A percentile compares a stretch with the other conserved stretches of the same genome.
These are phyloP conservation scores for Icerya purchasi DNA, from an alignment of 2,888 invertebrate species.

Conservation along the genomic window DNA sequence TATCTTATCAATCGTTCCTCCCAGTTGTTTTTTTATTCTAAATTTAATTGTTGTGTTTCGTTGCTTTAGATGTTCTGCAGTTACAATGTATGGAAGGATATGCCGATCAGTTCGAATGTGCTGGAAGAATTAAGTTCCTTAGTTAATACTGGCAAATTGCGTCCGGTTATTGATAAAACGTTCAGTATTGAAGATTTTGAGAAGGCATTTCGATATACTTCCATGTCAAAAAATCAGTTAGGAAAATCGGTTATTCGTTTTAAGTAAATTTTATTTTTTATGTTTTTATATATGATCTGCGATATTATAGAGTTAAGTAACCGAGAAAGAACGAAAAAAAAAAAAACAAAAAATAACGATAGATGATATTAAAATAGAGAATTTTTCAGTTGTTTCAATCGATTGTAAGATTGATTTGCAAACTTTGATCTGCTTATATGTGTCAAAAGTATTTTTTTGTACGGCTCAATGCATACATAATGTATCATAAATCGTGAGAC, in stretches of 20 bases:
- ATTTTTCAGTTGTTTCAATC: too few species aligned
- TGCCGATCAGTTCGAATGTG: slow-evolving; percentile 2
- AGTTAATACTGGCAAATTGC: slow-evolving; percentile 10
- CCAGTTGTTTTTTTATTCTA: neutral
- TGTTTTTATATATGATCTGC: too few species aligned
- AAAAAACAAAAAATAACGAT: too few species aligned
- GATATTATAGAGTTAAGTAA: too few species aligned
- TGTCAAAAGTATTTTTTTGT: too few species aligned
- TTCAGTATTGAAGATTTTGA: slow-evolving; percentile 9
- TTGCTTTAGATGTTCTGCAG: slow-evolving; percentile 4
- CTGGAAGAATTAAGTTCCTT: slow-evolving; percentile 8
- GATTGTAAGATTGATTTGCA: too few species aligned
- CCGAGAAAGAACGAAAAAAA: too few species aligned
- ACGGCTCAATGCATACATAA: too few species aligned
- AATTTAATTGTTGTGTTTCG: neutral
- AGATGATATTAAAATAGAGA: too few species aligned
- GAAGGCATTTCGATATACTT: slow-evolving; percentile 9
- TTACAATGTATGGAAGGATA: slow-evolving; percentile 7
- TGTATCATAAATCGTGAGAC: too few species aligned
- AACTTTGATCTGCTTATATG: too few species aligned
- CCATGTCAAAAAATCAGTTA: slow-evolving; percentile 2
- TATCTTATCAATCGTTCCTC: neutral
- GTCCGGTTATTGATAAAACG: slow-evolving; percentile 9
- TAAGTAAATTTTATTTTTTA: neutral
- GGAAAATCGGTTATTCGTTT: slow-evolving; percentile 11